Evolutionary conservation across 2,113 vertebrate species (phyloP).

Genomic region (Plectropomus leopardus): DNA sequence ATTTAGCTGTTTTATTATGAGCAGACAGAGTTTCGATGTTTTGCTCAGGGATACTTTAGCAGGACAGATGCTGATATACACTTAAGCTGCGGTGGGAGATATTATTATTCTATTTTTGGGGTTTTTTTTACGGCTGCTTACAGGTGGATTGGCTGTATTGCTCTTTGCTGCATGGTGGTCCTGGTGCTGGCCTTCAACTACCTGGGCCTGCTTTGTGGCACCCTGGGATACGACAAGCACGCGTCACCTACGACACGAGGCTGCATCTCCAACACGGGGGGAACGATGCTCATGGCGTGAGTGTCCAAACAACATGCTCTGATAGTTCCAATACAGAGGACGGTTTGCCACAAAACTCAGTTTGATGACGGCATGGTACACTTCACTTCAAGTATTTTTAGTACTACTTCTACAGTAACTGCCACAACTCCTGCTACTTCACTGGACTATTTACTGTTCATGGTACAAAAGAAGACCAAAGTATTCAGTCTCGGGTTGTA

Average conservation of each 20-base stretch:
- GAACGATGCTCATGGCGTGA: conserved; percentile 97
- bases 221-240: conserved; percentile 90
- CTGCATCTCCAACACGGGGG: conserved; percentile 95
- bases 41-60: not conserved
- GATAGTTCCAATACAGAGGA: not conserved
- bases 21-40: not conserved
- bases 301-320: conserved; percentile 49
- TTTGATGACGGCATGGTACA: not conserved
- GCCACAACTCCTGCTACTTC: not conserved
- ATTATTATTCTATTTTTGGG: not conserved
- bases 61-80: not conserved
- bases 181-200: conserved; percentile 92
- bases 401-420: not conserved
- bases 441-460: not conserved
- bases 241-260: conserved; percentile 94
- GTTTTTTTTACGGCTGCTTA: not conserved
- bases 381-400: not conserved
- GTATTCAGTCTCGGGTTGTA: not conserved
- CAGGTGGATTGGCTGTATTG: conserved; percentile 93
- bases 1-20: not conserved
- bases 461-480: not conserved
- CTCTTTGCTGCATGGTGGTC: conserved; percentile 91
- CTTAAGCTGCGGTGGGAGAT: no score
- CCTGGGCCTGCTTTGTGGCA: conserved; percentile 93
- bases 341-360: not conserved